Percentiles rank a stretch among this genome's conserved stretches.
These are phyloP conservation scores for Plodia interpunctella DNA, from an alignment of 1,140 invertebrate genomes.

Conservation along the genomic window DNA sequence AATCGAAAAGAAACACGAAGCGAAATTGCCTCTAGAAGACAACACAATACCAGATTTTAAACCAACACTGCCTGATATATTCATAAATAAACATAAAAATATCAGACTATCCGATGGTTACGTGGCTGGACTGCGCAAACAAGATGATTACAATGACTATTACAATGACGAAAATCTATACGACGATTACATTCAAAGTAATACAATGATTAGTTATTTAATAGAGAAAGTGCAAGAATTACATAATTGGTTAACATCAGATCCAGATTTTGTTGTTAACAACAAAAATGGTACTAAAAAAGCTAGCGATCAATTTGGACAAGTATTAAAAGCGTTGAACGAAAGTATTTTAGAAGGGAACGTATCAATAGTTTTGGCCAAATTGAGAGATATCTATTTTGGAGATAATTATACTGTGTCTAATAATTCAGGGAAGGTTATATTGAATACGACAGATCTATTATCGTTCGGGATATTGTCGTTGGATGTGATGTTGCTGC, in stretches of 20 bases:
- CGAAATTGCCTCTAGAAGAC: conserved; percentile 25
- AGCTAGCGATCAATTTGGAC: conserved; percentile 42
- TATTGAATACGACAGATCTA: conserved; percentile 72
- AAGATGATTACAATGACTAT: conserved; percentile 51
- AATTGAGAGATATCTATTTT: conserved; percentile 74
- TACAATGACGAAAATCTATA: conserved; percentile 65
- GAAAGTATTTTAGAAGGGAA: conserved; percentile 72
- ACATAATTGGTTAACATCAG: conserved; percentile 70
- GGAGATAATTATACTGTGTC: conserved; percentile 47
- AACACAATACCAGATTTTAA: conserved; percentile 48
- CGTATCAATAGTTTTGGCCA: conserved; percentile 62
- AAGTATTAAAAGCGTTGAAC: conserved; percentile 61
- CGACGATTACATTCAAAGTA: conserved; percentile 66
- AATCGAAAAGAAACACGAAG: conserved; percentile 65
- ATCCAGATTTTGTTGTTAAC: conserved; percentile 46
- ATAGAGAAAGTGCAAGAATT: conserved; percentile 74
- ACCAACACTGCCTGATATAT: conserved; percentile 44
- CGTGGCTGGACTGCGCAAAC: conserved; percentile 31
- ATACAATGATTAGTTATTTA: conserved; percentile 62
- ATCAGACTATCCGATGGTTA: conserved; percentile 40
- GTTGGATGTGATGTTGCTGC: conserved; percentile 78
- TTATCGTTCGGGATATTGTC: conserved; percentile 78
- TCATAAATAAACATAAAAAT: conserved; percentile 24
- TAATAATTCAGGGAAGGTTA: conserved; percentile 44
- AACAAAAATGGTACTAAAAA: conserved; percentile 25